Evolutionary conservation across 2,797 vertebrate species (phyloP).

Genomic region (Poecilia velifera): DNA sequence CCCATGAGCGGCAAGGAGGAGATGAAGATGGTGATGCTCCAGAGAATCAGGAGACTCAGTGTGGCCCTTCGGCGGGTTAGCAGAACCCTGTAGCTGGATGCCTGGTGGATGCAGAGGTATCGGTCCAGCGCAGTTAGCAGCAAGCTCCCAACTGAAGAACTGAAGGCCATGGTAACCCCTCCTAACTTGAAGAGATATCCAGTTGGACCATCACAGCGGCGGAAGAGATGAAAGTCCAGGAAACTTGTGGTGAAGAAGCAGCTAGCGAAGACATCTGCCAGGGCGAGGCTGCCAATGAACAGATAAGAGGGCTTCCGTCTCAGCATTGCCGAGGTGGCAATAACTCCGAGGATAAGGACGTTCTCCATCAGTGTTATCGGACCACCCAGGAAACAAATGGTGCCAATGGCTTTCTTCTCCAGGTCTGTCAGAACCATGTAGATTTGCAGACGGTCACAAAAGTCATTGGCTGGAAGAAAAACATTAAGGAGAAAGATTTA

Average conservation of each 20-base stretch:
- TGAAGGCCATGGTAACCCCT: conserved; percentile 90
- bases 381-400: conserved; percentile 85
- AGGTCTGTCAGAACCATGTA: conserved; percentile 83
- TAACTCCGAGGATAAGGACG: conserved; percentile 82
- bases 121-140: conserved; percentile 91
- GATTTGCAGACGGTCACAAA: conserved; percentile 71
- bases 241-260: conserved; percentile 88
- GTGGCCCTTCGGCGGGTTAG: conserved; percentile 85
- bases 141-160: conserved; percentile 90
- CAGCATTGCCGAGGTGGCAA: conserved; percentile 79
- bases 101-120: conserved; percentile 89
- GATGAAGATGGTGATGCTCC: conserved; percentile 79
- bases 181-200: conserved; percentile 90
- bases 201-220: conserved; percentile 42
- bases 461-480: conserved; percentile 44
- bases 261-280: conserved; percentile 90
- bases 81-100: conserved; percentile 85
- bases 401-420: conserved; percentile 81
- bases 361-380: conserved; percentile 88
- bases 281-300: conserved; percentile 90
- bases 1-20: conserved; percentile 90
- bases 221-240: conserved; percentile 89
- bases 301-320: conserved; percentile 89
- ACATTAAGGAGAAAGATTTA: conserved; percentile 8
- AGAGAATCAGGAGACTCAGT: conserved; percentile 81